Conservation (phyloP, 1,140 invertebrate genomes). For the Drosophila sp. region DNA sequence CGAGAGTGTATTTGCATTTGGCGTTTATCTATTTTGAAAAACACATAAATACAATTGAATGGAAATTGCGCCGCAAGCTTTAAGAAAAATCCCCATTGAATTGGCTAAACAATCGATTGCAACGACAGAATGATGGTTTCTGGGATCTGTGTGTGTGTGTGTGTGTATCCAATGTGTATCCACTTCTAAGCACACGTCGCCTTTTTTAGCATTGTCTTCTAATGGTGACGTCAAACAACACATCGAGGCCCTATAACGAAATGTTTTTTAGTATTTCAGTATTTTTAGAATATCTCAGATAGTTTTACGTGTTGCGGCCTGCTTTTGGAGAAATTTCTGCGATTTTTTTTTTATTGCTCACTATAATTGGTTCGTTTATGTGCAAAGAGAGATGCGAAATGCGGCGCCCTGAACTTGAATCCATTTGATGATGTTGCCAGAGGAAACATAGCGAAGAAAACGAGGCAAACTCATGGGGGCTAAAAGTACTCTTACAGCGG, state of each 20-base stretch:
- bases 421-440: conserved; percentile 34
- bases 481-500: conserved; percentile 31
- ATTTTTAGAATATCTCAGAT: conserved; percentile 32
- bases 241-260: conserved; percentile 47
- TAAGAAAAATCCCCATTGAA: conserved; percentile 29
- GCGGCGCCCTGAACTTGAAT: conserved; percentile 68
- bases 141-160: conserved; percentile 12
- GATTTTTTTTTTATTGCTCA: conserved; percentile 67
- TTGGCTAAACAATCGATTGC: conserved; percentile 52
- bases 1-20: conserved; percentile 18
- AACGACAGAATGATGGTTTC: conserved; percentile 26
- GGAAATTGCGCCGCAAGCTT: conserved; percentile 63
- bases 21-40: conserved; percentile 60
- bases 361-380: conserved; percentile 77
- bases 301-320: conserved; percentile 48
- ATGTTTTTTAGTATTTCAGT: not conserved
- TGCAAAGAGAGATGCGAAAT: conserved; percentile 14
- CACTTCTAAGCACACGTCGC: not conserved
- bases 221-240: conserved; percentile 57
- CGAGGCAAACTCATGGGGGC: conserved; percentile 3
- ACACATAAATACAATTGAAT: conserved; percentile 56
- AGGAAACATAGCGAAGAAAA: conserved; percentile 7
- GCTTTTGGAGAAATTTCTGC: conserved; percentile 51
- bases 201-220: conserved; percentile 16
- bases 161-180: conserved; percentile 13